Evolutionary conservation across 2,113 vertebrate species (phyloP).

Genomic region (Camelus bactrianus): DNA sequence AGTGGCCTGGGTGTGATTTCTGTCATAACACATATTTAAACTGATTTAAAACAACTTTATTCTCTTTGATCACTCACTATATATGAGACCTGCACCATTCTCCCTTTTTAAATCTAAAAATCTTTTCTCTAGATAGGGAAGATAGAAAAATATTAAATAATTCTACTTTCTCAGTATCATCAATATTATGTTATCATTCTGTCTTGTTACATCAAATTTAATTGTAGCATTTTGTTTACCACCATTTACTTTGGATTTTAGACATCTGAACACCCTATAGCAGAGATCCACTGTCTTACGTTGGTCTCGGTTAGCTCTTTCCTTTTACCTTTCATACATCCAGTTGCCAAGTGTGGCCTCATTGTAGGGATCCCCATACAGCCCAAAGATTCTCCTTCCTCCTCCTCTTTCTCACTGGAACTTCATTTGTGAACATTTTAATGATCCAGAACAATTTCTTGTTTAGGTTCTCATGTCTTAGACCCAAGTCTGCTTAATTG

Average conservation of each 20-base stretch:
- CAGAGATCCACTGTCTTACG: not conserved
- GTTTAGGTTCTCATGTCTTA: not conserved
- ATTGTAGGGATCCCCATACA: not conserved
- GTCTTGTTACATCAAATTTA: not conserved
- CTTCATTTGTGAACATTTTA: constrained; percentile 3
- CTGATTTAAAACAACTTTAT: not conserved
- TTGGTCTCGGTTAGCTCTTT: not conserved
- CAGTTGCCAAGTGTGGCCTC: not conserved
- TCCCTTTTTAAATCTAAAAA: not conserved
- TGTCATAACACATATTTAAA: not conserved
- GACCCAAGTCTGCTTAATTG: not conserved
- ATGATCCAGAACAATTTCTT: not conserved
- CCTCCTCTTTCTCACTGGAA: not conserved
- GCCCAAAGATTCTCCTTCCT: not conserved
- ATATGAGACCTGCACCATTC: not conserved
- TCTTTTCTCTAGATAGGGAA: not conserved
- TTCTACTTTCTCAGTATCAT: not conserved
- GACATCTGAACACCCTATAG: not conserved
- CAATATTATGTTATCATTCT: not conserved
- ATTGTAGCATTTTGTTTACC: not conserved
- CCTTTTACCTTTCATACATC: not conserved
- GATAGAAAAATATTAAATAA: not conserved
- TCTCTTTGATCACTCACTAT: not conserved
- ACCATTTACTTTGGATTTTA: not conserved
- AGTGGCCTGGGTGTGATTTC: not conserved